Conservation (phyloP, 2,113 vertebrate genomes). For the Scomber scombrus region DNA sequence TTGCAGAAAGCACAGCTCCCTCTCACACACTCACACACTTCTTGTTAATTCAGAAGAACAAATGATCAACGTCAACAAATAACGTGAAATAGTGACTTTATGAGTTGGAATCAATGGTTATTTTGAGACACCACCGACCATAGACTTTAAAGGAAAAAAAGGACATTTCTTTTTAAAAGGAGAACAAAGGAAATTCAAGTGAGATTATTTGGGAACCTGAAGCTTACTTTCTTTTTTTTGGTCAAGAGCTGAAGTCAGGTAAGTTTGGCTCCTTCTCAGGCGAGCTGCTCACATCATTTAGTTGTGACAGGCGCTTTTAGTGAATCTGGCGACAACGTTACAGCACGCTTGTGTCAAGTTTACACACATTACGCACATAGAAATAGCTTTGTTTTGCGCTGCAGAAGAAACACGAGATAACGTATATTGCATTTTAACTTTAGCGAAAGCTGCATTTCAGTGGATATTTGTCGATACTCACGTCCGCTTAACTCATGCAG, state of each 20-base stretch:
- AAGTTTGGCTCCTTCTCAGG: constrained; percentile 94
- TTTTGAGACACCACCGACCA: constrained; percentile 75
- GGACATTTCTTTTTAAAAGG: constrained; percentile 80
- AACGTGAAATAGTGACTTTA: constrained; percentile 95
- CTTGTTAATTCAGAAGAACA: constrained; percentile 99
- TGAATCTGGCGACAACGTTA: constrained; percentile 73
- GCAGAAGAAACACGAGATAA: constrained; percentile 4
- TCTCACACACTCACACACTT: constrained; percentile 92
- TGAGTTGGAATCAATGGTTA: constrained; percentile 92
- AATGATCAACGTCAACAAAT: constrained; percentile 99
- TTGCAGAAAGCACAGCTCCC: constrained; percentile 99
- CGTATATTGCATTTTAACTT: constrained; percentile 55
- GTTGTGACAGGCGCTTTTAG: constrained; percentile 88
- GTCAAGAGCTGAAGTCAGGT: constrained; percentile 95
- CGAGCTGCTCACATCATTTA: constrained; percentile 83
- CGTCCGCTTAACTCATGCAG: constrained; percentile 70
- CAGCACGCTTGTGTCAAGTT: constrained; percentile 73
- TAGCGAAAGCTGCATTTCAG: constrained; percentile 54
- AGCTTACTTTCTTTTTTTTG: constrained; percentile 95
- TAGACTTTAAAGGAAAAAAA: constrained; percentile 74
- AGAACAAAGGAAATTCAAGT: constrained; percentile 92
- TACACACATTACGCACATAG: constrained; percentile 64
- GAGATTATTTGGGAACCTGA: constrained; percentile 89
- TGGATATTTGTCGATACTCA: constrained; percentile 65
- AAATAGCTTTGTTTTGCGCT: constrained; percentile 42